These are phyloP conservation scores for Muscicapa comitata DNA, from an alignment of 2,797 vertebrate genomes.

Conservation along the genomic window DNA sequence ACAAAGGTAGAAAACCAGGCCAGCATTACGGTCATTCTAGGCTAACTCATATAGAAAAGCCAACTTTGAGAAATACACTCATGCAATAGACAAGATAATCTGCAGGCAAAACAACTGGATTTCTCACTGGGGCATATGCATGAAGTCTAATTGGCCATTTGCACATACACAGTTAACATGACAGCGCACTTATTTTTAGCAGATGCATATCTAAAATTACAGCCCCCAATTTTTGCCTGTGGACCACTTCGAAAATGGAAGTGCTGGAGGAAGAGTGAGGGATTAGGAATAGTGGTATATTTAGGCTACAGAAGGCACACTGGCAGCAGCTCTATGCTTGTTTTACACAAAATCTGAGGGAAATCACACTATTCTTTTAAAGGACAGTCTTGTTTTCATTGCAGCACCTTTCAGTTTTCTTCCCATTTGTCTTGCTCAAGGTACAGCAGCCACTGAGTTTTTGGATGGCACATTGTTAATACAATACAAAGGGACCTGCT, in stretches of 20 bases:
- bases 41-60: not conserved
- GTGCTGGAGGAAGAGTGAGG: not conserved
- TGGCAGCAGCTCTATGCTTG: not conserved
- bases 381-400: not conserved
- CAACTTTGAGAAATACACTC: not conserved
- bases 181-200: not conserved
- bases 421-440: not conserved
- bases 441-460: not conserved
- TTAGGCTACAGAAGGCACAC: not conserved
- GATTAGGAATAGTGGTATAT: not conserved
- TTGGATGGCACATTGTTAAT: not conserved
- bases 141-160: not conserved
- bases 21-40: not conserved
- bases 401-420: not conserved
- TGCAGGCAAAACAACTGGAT: not conserved
- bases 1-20: not conserved
- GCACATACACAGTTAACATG: not conserved
- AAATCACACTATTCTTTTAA: not conserved
- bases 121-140: not conserved
- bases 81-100: not conserved
- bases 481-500: not conserved
- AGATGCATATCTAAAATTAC: not conserved
- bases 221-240: not conserved
- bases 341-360: not conserved
- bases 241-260: not conserved